phyloP scores from a whole-genome alignment of 1,140 invertebrate species.

The Panonychus citri region DNA sequence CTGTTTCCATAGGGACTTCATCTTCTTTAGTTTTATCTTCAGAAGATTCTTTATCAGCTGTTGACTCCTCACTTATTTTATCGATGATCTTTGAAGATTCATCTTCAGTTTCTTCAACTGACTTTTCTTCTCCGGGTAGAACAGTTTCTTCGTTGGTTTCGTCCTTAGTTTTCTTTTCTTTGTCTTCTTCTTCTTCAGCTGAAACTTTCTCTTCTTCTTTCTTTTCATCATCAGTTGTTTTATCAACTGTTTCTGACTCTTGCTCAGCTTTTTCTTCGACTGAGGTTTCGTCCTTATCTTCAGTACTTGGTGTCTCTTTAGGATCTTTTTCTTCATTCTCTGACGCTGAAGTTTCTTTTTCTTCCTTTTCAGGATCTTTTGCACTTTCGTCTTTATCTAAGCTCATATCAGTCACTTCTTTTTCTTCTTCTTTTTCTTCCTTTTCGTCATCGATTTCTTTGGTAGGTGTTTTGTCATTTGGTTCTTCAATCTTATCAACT shows the following conservation, averaged over 20 bases:
- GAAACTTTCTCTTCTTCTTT: no score
- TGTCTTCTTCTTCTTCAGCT: no score
- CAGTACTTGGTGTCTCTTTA: background rate
- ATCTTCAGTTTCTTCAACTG: background rate
- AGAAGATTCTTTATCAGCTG: background rate
- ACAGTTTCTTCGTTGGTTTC: background rate
- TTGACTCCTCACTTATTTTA: background rate
- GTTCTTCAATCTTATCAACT: constrained; percentile 1
- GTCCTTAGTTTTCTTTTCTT: no score
- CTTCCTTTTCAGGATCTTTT: constrained; percentile 11
- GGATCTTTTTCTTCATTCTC: background rate
- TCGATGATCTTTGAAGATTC: background rate
- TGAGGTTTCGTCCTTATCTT: background rate
- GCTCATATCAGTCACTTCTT: constrained; percentile 16
- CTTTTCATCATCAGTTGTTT: background rate
- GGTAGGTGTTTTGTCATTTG: constrained; percentile 2
- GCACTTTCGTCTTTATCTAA: constrained; percentile 12
- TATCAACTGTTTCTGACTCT: background rate
- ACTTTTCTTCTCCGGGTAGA: background rate
- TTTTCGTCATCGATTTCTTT: constrained; percentile 2
- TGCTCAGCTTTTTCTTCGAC: constrained; percentile 11
- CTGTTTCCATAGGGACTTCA: background rate
- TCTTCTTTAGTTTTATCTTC: constrained; percentile 1
- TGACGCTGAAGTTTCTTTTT: constrained; percentile 7
- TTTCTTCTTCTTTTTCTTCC: constrained; percentile 13